Base-by-base conservation (phyloP, 2,113 vertebrate species). In the Podocnemis expansa region DNA sequence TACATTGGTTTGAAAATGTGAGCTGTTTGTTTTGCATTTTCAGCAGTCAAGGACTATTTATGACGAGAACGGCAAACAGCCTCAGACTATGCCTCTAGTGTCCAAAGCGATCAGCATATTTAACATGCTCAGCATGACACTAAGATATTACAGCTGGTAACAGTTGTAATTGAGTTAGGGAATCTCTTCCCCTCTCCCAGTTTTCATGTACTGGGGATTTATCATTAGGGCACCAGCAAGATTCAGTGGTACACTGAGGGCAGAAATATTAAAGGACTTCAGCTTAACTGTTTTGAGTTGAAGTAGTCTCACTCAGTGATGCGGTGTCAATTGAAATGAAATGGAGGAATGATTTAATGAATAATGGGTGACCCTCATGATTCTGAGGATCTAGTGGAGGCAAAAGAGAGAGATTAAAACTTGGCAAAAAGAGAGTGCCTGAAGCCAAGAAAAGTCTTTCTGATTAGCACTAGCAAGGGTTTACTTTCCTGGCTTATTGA, bases 41-140 rank as follows among this genome's bases (percentile, higher is more conserved):
- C 88, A 73, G 80, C 83, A 90, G 73, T 82, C 90, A 88, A 82
- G 85, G 60, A 82, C 58, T 56, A 80, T 96, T 98, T 99, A 99
- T 99, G 98, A 99, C 98, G 97, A 98, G 97, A 97, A 96, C 93
- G 96, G 97, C 98, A 98, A 96, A 96, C 98, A 98, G 97, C 97
- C 98, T 96, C 91, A 96, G 95, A 95, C 96, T 97, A 91, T 90
- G 97, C 98, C 98, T 98, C 98, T 97, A 95, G 98, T 98, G 97
- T 96, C 98, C 98, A 96, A 90, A 97, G 96, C 82, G 95, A 96
- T 97, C 98, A 98, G 98, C 98, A 98, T 98, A 97, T 98, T 99
- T 98, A 98, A 98, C 98, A 97, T 97, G 98, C 98, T 98, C 99
- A 99, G 99, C 98, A 55, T 98, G 99, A 97, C 96, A 98, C 97